Evolutionary conservation across 1,140 invertebrate species (phyloP).

Genomic region (Lasioglossum baleicum): DNA sequence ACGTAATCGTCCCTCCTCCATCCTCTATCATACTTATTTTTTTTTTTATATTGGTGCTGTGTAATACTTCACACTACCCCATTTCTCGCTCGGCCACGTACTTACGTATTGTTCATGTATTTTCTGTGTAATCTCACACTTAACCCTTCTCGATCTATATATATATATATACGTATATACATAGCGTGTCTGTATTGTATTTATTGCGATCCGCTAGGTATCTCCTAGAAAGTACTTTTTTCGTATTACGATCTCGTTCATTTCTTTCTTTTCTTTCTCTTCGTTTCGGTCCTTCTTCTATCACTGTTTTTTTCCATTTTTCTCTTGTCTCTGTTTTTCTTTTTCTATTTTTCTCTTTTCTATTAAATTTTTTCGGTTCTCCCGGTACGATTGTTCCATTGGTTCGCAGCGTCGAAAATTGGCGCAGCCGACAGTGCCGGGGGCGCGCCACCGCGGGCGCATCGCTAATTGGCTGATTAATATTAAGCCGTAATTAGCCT

Average conservation of each 20-base stretch:
- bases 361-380: conserved; percentile 10
- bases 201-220: not conserved
- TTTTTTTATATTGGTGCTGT: conserved; percentile 48
- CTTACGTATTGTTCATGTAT: conserved; percentile 9
- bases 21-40: conserved; percentile 25
- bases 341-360: conserved; percentile 19
- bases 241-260: no score
- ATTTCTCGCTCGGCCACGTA: conserved; percentile 16
- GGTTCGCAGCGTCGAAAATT: conserved; percentile 21
- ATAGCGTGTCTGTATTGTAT: not conserved
- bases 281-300: no score
- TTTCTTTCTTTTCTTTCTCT: no score
- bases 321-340: conserved; percentile 12
- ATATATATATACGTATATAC: no score
- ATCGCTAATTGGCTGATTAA: conserved; percentile 72
- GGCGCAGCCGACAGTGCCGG: conserved; percentile 32
- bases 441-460: conserved; percentile 53
- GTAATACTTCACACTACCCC: conserved; percentile 29
- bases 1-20: not conserved
- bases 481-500: conserved; percentile 70
- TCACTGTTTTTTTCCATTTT: not conserved
- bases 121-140: conserved; percentile 23
- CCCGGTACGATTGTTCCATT: conserved; percentile 18
- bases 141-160: conserved; percentile 1
- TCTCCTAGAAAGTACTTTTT: no score